These are phyloP conservation scores for Spodoptera litura DNA, from an alignment of 1,140 invertebrate genomes.

Conservation along the genomic window DNA sequence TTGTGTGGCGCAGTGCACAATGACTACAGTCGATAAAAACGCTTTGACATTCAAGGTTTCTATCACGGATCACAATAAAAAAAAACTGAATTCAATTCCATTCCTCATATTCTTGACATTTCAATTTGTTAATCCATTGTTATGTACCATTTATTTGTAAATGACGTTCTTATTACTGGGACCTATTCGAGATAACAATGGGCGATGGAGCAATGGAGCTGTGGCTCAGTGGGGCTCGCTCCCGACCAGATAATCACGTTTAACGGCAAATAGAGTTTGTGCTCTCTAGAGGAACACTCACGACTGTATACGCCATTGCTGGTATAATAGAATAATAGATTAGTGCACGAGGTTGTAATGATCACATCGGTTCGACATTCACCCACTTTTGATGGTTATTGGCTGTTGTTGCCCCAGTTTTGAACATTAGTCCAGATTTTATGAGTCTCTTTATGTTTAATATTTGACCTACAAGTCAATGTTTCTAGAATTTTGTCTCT, in stretches of 20 bases:
- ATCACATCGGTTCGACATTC: constrained; percentile 8
- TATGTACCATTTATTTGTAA: constrained; percentile 40
- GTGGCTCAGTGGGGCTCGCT: constrained; percentile 3
- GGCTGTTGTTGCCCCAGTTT: background rate
- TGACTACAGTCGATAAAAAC: constrained; percentile 7
- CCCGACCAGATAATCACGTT: constrained; percentile 43
- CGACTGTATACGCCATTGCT: constrained; percentile 20
- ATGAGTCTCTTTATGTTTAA: no score
- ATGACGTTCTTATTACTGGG: constrained; percentile 24
- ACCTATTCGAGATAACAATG: constrained; percentile 32
- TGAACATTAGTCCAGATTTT: background rate
- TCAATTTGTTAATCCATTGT: constrained; percentile 46
- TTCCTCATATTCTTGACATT: constrained; percentile 42
- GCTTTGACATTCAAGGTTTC: constrained; percentile 25
- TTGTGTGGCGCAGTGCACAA: background rate
- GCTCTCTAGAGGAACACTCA: constrained; percentile 19
- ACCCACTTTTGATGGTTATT: constrained; percentile 5
- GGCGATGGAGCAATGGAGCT: constrained; percentile 32
- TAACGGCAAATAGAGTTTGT: constrained; percentile 42
- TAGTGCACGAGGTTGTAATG: constrained; percentile 32
- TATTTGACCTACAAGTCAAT: no score
- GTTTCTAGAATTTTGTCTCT: no score
- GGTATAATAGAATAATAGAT: constrained; percentile 42
- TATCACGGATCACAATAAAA: constrained; percentile 25
- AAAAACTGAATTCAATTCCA: constrained; percentile 28